Evolutionary conservation across 2,113 vertebrate genomes (phyloP), one percentile per base, ranked within the genome.

Genomic region (Scatophagus argus): DNA sequence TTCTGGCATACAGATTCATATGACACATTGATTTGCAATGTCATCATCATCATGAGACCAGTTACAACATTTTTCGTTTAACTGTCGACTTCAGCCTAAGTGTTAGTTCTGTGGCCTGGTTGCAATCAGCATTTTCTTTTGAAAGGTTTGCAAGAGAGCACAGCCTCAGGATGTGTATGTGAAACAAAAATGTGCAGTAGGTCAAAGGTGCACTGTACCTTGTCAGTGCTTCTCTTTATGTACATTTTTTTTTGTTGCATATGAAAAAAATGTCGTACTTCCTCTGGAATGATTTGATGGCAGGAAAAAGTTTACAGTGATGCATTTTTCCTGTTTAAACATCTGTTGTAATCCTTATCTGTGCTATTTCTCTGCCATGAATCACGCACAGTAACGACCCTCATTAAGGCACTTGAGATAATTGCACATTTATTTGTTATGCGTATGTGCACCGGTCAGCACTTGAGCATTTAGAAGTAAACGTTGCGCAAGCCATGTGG

Each of bases 401-500:
- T 95, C 87, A 90, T 71, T 88, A 90, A 79, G 56, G 85, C 90
- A 74, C 84, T 96, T 95, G 25, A 79, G 67, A 73, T 87, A 87
- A 87, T 89, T 90, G 79, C 59, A 47, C 51, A 34, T 69, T 44
- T 64, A 34, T 83, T 69, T 74, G 47, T 78, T 36, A 36, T 12
- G 2, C 6, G 27, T 8, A 47, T 38, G 27, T 8, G 31, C 38
- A 14, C 43, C 66, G 66, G 70, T 85, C 52, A 66, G 14, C 61
- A 68, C 55, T 89, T 74, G 78, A 89, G 79, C 77, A 86, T 84
- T 65, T 80, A 55, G 49, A 79, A 77, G 84, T 79, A 44, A 79
- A 89, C 25, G 68, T 94, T 92, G 87, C 66, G 78, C 81, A 92
- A 93, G 81, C 88, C 91, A 86, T 91, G 90, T 92, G 96, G 91